Base-by-base conservation (phyloP, 2,797 vertebrate species). In the Numenius phaeopus region DNA sequence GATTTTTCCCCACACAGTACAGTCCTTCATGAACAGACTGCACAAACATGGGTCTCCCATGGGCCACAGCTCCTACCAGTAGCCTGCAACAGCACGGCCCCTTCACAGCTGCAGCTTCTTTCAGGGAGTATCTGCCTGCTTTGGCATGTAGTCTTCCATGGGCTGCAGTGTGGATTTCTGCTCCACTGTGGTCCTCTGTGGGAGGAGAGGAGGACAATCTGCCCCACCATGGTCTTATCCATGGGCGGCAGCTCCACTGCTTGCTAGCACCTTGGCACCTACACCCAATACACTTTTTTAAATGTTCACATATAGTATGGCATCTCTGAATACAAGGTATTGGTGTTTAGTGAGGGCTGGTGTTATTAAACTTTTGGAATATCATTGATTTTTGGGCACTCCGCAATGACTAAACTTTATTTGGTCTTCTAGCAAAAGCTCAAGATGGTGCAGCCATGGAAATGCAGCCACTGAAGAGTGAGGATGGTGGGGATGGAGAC, bases 381-480 rank as follows among this genome's bases (percentile, higher is more conserved):
- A 29, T 44, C n/a, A 3, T 19, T 79, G 70, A 57, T 71, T 40
- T 34, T 18, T 4, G 29, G 27, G n/a, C 16, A 37, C 21, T 85
- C 21, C 23, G 9, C 12, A 57, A 9, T n/a, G n/a, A 10, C 37
- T 65, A 80, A 93, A 83, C 3, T n/a, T 83, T 16, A 17, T 64
- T 69, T 88, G 5, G 26, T 87, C 50, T 39, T 87, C 16, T 94
- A 99, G 99, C 99, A 98, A 99, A 99, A 99, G 99, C 99, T 90
- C 99, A 99, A 97, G 99, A 99, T 91, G 99, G 99, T 42, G 99
- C 99, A 80, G 99, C 99, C 27, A 99, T 99, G 99, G 99, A 99
- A 98, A 99, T 99, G 99, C 99, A 99, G 73, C 99, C 99, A 22
- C 97, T 99, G 91, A 99, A 99, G 98, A 99, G 99, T 73, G 99